A percentile compares a stretch with the other conserved stretches of the same genome.
Evolutionary conservation across 2,888 invertebrate genomes (phyloP).

Genomic region (Pandemis cinnamomeana): DNA sequence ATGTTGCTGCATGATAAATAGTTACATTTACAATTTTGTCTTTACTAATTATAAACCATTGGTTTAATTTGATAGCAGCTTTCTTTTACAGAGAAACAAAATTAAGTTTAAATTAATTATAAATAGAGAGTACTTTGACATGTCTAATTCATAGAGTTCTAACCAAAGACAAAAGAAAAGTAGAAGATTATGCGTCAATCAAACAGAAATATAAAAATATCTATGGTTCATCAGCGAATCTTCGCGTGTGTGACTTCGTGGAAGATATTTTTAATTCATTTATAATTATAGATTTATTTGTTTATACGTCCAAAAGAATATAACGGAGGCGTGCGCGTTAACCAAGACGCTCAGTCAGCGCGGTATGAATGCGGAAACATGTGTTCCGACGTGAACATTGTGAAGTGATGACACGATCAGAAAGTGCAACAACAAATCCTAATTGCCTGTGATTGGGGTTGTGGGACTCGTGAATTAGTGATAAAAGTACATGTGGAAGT

Average conservation of each 20-base stretch:
- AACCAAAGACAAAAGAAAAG: slow-evolving; percentile 19
- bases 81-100: background rate
- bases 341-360: slow-evolving; percentile 60
- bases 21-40: slow-evolving; percentile 9
- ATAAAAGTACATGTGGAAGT: slow-evolving; percentile 43
- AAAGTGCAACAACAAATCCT: slow-evolving; percentile 76
- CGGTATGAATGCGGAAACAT: slow-evolving; percentile 73
- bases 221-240: slow-evolving; percentile 72
- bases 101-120: background rate
- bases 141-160: slow-evolving; percentile 10
- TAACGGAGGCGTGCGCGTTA: slow-evolving; percentile 62
- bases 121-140: slow-evolving; percentile 18
- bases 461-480: slow-evolving; percentile 51
- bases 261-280: slow-evolving; percentile 74
- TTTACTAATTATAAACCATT: background rate
- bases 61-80: background rate
- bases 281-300: slow-evolving; percentile 75
- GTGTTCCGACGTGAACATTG: slow-evolving; percentile 82
- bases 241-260: slow-evolving; percentile 78
- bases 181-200: slow-evolving; percentile 66
- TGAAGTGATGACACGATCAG: slow-evolving; percentile 62
- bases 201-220: slow-evolving; percentile 63
- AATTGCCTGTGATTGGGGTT: slow-evolving; percentile 61
- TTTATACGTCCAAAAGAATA: slow-evolving; percentile 67
- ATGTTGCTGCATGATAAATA: slow-evolving; percentile 56